Evolutionary conservation across 2,888 invertebrate genomes (phyloP), one percentile per base, ranked within the genome.

Genomic region (Drosophila sordidula): DNA sequence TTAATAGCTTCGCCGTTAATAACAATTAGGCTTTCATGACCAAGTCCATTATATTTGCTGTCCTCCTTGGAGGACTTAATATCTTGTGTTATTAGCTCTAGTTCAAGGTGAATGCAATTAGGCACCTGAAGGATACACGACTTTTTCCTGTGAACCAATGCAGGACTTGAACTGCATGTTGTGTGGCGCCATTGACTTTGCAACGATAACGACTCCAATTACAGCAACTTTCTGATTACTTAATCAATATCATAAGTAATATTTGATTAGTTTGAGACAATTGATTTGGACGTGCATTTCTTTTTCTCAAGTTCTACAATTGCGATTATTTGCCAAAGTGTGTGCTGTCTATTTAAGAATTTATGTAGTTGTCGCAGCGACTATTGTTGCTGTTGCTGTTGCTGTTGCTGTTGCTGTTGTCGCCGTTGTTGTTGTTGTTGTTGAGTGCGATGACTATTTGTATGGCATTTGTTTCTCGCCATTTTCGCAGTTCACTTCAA

Each of bases 401-500:
- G 25, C 18, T 25, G 18, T 18, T n/a, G n/a, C n/a, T n/a, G n/a
- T n/a, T n/a, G n/a, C n/a, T n/a, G 12, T 36, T 29, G 18, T 38
- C 39, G 26, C 29, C 29, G 5, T 14, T 25, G 9, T 9, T 51
- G 16, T 29, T 34, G 32, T 32, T 6, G 22, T 50, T 26, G n/a
- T 11, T n/a, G 25, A 34, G 38, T 69, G 39, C 46, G 52, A 69
- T 69, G 70, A 68, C 51, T 70, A 65, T 68, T 69, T 55, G 18
- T 56, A 44, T 75, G 50, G 67, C 56, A 66, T 71, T 75, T 71
- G 71, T 71, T 75, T 75, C 75, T 75, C 59, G 64, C 69, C 79
- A 76, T 79, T 75, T 79, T 79, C 68, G 66, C 80, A 80, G 84
- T 83, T 81, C 84, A 80, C 72, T 83, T 78, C 70, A 81, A 84